Evolutionary conservation across 1,140 invertebrate species (phyloP), one percentile per base, ranked within the genome.

Genomic region (Drosophila pseudoananassae): DNA sequence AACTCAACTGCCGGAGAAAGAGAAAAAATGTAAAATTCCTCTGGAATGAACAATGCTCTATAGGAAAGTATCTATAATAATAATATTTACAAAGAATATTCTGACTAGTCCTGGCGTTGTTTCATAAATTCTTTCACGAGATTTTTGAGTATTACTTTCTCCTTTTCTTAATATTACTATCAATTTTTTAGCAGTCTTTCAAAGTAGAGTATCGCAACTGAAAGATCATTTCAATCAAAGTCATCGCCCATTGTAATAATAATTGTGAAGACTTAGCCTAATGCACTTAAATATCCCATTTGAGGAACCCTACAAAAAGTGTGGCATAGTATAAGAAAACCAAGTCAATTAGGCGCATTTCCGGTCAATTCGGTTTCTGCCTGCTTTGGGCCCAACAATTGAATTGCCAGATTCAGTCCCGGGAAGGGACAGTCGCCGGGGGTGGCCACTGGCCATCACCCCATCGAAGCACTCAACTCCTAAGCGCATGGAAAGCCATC

Each of bases 311-410:
- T 50, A 50, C 29, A 46, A 73, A 76, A 58, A 45, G 23, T 31
- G 47, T 12, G 27, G 31, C 29, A 23, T 29, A 10, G 36, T 53
- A 52, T 51, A 61, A 80, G 76, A 77, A 75, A 75, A 46, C 69
- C 75, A 25, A 82, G 66, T 79, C 78, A 87, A 88, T 88, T 87
- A 87, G 78, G 75, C 75, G 49, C 50, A 58, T 75, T 80, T 82
- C 54, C 53, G 73, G 71, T 66, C 59, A 75, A 75, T 75, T 74
- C 69, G 33, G 50, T 55, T 51, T 51, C 23, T 55, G 51, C 38
- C 63, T 49, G 63, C 27, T 40, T 53, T 52, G 47, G 45, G 33
- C 14, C 47, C 54, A 46, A 45, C 68, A 57, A 57, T 64, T 64
- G 52, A 56, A 71, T 60, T 29, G 63, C 46, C 33, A 64, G 14